Evolutionary conservation across 2,113 vertebrate species (phyloP).

Genomic region (Solea senegalensis): DNA sequence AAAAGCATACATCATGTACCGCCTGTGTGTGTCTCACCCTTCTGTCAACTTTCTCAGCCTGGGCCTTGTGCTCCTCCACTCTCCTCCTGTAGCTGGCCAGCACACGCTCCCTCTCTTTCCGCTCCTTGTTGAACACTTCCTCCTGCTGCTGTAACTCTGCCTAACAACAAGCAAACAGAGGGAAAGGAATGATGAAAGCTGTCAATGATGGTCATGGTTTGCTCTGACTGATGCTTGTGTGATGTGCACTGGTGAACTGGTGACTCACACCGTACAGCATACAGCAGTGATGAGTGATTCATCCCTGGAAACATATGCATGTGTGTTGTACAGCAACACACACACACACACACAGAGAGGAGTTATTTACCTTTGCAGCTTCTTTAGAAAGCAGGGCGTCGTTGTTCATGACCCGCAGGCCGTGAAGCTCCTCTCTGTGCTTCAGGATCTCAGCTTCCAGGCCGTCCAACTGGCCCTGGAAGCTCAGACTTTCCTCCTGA

Average conservation of each 20-base stretch:
- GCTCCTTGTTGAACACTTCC: constrained; percentile 79
- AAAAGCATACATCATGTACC: not conserved
- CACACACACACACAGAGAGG: not conserved
- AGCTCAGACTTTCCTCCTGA: constrained; percentile 87
- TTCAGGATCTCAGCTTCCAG: constrained; percentile 83
- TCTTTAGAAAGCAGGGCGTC: constrained; percentile 81
- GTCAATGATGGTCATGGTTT: too few relatives aligned
- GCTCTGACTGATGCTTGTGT: too few relatives aligned
- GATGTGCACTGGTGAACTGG: not conserved
- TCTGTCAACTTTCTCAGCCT: constrained; percentile 81
- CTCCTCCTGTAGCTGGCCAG: constrained; percentile 81
- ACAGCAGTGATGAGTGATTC: not conserved
- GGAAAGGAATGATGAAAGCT: not conserved
- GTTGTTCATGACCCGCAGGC: constrained; percentile 79
- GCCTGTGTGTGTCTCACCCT: constrained; percentile 69
- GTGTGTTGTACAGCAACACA: not conserved
- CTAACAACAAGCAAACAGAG: constrained; percentile 62
- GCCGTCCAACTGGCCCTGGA: constrained; percentile 80
- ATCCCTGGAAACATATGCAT: not conserved
- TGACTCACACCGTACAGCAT: not conserved
- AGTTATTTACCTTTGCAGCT: constrained; percentile 79
- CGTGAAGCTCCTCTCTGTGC: constrained; percentile 77
- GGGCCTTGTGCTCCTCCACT: constrained; percentile 80
- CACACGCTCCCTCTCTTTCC: constrained; percentile 81
- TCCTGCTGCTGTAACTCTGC: constrained; percentile 83